Conservation (phyloP, 2,113 vertebrate genomes). For the Limnothrissa miodon region DNA sequence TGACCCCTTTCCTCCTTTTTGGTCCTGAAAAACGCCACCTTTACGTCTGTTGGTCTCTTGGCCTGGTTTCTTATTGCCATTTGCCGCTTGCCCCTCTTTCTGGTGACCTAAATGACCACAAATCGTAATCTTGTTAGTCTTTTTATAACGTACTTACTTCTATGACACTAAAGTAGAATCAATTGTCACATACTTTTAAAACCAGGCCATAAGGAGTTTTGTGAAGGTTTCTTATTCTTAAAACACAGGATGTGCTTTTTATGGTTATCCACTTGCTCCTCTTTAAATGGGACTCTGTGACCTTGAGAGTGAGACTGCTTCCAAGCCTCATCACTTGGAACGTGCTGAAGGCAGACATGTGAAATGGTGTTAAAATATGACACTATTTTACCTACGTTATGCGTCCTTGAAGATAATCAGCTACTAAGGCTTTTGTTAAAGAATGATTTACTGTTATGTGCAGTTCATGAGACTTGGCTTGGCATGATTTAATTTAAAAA, state of each 20-base stretch:
- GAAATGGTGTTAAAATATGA: background rate
- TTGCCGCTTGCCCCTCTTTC: background rate
- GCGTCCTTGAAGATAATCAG: background rate
- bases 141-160: background rate
- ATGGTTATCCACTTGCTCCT: background rate
- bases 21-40: background rate
- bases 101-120: background rate
- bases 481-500: no score
- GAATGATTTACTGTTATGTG: background rate
- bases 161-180: background rate
- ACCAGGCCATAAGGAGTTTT: background rate
- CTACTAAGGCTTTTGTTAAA: background rate
- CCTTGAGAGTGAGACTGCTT: background rate
- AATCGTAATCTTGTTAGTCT: background rate
- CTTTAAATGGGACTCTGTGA: background rate
- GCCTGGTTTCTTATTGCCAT: background rate
- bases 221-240: background rate
- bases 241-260: background rate
- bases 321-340: background rate
- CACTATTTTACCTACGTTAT: background rate
- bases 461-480: background rate
- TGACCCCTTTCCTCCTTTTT: background rate
- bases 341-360: background rate
- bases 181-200: background rate
- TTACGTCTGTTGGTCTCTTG: background rate